Base-by-base conservation (phyloP, 2,797 vertebrate genomes). In the Brachyrhaphis roseni region DNA sequence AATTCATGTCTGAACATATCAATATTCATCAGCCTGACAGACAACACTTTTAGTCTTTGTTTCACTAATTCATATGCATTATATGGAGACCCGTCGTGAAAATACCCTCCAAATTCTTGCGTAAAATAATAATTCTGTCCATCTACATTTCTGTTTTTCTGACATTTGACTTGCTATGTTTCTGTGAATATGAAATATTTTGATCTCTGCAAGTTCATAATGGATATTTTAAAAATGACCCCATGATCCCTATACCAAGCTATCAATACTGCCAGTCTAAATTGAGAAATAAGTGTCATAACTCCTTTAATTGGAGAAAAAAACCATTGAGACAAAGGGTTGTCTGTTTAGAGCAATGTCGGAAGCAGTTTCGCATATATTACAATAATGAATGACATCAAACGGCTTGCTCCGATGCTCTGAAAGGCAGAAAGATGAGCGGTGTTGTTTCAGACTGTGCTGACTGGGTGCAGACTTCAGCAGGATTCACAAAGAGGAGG, bases 391-490 rank as follows among this genome's bases (percentile, higher is more conserved):
- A 90, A 80, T 71, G 55, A 79, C 77, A 89, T 82, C 55, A 83
- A 57, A 84, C 26, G 13, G 47, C 57, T 6, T 79, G 73, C 45
- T 91, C 75, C 82, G 80, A 88, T 79, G 73, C 45, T 91, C 75
- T 83, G 80, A 88, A 84, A 80, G 78, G 78, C 79, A 81, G 84
- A 82, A 85, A 90, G 86, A 88, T 78, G 47, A 92, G 83, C 81
- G 31, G 43, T 73, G 80, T 57, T 90, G 71, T 85, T 76, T 83
- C 28, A 36, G 36, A 78, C 75, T 73, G 3, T 84, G 85, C 87
- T 87, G 87, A 88, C 83, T 76, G 73, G 78, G 80, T 76, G 84
- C 90, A 87, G 80, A 90, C 77, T 79, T 90, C 87, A 88, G 88
- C 86, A 81, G 75, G 77, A 90, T 83, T 82, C 74, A 84, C 77